These are phyloP conservation scores for Lasioglossum morio DNA, from an alignment of 2,888 invertebrate species.

Conservation along the genomic window DNA sequence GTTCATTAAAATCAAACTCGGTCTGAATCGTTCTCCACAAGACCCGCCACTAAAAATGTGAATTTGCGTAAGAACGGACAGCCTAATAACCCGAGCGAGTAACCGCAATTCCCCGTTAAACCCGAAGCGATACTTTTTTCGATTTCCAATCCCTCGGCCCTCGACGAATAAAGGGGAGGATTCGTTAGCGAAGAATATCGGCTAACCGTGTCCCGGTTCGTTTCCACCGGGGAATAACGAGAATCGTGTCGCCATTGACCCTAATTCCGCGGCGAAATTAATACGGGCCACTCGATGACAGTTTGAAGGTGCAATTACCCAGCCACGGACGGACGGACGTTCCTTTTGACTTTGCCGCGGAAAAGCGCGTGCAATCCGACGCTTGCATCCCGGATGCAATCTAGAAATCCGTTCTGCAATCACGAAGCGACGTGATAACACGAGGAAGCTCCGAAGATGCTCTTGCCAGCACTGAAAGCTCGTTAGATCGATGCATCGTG, in stretches of 20 bases:
- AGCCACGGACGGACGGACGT: not conserved
- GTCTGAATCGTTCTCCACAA: not conserved
- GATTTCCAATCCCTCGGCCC: slow-evolving; percentile 20
- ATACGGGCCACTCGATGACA: slow-evolving; percentile 31
- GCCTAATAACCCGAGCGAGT: not conserved
- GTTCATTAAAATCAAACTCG: not conserved
- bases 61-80: not conserved
- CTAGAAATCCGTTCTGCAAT: not conserved
- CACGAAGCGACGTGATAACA: not conserved
- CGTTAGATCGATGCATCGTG: not conserved
- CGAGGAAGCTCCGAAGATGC: not conserved
- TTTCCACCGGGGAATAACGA: slow-evolving; percentile 14
- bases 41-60: not conserved
- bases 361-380: not conserved
- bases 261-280: slow-evolving; percentile 36
- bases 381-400: not conserved
- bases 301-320: slow-evolving; percentile 43
- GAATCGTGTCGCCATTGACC: slow-evolving; percentile 25
- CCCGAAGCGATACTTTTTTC: slow-evolving; percentile 4
- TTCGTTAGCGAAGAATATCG: slow-evolving; percentile 16
- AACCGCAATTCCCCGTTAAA: slow-evolving; percentile 4
- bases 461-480: not conserved
- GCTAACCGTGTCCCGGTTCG: slow-evolving; percentile 12
- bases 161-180: not conserved
- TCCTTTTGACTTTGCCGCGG: slow-evolving; percentile 13